Percentiles rank a stretch among this genome's conserved stretches.
Conservation (phyloP, 2,888 invertebrate species). For the Acleris emargana region DNA sequence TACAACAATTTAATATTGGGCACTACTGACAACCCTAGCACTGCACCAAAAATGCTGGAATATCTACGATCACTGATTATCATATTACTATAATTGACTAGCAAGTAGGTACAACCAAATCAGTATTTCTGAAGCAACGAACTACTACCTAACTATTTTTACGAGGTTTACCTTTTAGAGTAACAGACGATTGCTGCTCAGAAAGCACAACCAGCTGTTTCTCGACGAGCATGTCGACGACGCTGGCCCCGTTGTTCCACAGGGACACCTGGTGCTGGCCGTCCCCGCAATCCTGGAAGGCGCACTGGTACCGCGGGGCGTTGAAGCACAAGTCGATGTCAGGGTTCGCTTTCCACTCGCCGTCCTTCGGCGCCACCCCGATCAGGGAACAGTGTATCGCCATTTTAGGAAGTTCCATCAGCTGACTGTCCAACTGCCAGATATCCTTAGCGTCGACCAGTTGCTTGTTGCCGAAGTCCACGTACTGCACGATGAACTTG, state of each 20-base stretch:
- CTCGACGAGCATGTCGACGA: slow-evolving; percentile 76
- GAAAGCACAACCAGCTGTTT: slow-evolving; percentile 72
- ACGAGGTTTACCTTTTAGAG: slow-evolving; percentile 65
- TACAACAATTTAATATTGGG: too few relatives aligned
- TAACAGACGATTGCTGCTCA: slow-evolving; percentile 67
- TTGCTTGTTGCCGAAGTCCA: slow-evolving; percentile 90
- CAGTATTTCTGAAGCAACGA: neutral
- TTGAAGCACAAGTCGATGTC: slow-evolving; percentile 85
- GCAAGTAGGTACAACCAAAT: too few relatives aligned
- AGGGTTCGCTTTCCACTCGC: slow-evolving; percentile 83
- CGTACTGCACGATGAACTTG: slow-evolving; percentile 87
- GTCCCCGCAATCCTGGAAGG: slow-evolving; percentile 76
- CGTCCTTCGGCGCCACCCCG: slow-evolving; percentile 83
- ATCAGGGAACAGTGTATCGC: slow-evolving; percentile 87
- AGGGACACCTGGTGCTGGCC: slow-evolving; percentile 79
- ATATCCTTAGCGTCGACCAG: slow-evolving; percentile 85
- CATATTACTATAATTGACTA: too few relatives aligned
- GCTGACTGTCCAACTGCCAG: slow-evolving; percentile 87
- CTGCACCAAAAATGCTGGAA: too few relatives aligned
- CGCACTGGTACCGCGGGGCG: slow-evolving; percentile 83
- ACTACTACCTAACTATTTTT: neutral
- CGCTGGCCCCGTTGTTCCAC: slow-evolving; percentile 72
- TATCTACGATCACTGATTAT: too few relatives aligned
- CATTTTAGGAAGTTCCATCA: slow-evolving; percentile 87
- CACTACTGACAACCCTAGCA: too few relatives aligned